A percentile compares a stretch with the other conserved stretches of the same genome.
These are phyloP conservation scores for Porites cylindrica DNA, from an alignment of 92 coral and sea anemone genomes.

Conservation along the genomic window DNA sequence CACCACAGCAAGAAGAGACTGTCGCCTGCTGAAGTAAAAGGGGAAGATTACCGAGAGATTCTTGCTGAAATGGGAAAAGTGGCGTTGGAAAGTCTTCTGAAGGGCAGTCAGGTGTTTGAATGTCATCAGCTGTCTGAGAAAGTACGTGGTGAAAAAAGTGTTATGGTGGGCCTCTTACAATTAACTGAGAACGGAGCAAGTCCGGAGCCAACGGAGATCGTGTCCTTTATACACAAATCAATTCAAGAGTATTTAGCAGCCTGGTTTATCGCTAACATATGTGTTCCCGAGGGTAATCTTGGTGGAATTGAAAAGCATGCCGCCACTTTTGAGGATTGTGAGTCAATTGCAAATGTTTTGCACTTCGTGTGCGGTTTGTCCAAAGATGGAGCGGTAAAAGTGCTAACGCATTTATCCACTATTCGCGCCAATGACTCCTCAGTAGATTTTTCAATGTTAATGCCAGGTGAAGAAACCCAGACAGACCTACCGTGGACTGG, in stretches of 20 bases:
- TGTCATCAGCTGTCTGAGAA: constrained; percentile 27
- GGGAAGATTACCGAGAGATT: constrained; percentile 9
- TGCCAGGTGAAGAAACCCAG: neutral
- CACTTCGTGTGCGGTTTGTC: constrained; percentile 33
- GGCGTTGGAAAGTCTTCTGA: constrained; percentile 38
- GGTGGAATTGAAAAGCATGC: neutral
- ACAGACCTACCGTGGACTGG: neutral
- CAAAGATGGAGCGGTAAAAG: constrained; percentile 10
- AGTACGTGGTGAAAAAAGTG: constrained; percentile 13
- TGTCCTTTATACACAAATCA: constrained; percentile 53
- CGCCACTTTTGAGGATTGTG: neutral
- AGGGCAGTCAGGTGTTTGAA: constrained; percentile 36
- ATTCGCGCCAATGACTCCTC: neutral
- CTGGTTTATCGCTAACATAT: constrained; percentile 28
- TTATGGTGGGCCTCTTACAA: constrained; percentile 32
- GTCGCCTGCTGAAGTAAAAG: neutral
- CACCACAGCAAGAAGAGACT: constrained; percentile 4
- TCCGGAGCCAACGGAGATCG: constrained; percentile 22
- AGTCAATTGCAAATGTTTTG: neutral
- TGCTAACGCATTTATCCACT: neutral
- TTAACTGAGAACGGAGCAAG: constrained; percentile 1
- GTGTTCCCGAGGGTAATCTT: constrained; percentile 16
- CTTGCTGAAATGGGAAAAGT: constrained; percentile 26
- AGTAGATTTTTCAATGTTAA: constrained; percentile 6
- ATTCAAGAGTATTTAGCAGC: constrained; percentile 51